Evolutionary conservation across 2,797 vertebrate genomes (phyloP).

Genomic region (Podarcis lilfordi): DNA sequence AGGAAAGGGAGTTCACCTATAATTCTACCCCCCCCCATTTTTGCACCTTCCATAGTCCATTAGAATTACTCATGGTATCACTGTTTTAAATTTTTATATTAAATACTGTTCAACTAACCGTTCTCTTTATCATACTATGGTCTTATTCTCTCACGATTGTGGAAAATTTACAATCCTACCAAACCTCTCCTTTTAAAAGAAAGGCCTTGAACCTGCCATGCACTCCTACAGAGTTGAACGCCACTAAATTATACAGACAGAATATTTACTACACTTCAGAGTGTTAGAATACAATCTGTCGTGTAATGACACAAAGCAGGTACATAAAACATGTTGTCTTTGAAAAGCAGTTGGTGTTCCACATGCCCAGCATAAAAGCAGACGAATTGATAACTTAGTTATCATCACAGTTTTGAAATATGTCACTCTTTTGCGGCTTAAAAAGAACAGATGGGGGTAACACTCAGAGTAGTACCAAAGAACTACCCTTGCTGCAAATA

Average conservation of each 20-base stretch:
- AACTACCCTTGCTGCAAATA: too few relatives aligned
- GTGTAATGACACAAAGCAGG: not conserved
- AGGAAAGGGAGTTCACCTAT: not conserved
- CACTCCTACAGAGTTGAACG: not conserved
- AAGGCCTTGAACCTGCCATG: not conserved
- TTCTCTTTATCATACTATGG: not conserved
- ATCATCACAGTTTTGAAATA: not conserved
- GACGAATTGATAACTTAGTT: not conserved
- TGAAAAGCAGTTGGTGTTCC: not conserved
- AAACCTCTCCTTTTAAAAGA: not conserved
- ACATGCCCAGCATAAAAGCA: not conserved
- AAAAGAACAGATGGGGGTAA: too few relatives aligned
- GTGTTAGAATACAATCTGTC: conserved; percentile 3
- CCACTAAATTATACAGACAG: not conserved
- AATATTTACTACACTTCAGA: not conserved
- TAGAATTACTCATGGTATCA: not conserved
- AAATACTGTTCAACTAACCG: not conserved
- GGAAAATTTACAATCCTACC: not conserved
- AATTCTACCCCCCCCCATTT: not conserved
- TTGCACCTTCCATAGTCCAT: not conserved
- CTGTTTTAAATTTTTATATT: not conserved
- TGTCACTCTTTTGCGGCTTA: not conserved
- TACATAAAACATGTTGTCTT: not conserved
- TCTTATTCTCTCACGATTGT: not conserved
- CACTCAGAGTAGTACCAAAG: too few relatives aligned